phyloP scores from a whole-genome alignment of 2,888 invertebrate genomes.

The Agrochola litura region DNA sequence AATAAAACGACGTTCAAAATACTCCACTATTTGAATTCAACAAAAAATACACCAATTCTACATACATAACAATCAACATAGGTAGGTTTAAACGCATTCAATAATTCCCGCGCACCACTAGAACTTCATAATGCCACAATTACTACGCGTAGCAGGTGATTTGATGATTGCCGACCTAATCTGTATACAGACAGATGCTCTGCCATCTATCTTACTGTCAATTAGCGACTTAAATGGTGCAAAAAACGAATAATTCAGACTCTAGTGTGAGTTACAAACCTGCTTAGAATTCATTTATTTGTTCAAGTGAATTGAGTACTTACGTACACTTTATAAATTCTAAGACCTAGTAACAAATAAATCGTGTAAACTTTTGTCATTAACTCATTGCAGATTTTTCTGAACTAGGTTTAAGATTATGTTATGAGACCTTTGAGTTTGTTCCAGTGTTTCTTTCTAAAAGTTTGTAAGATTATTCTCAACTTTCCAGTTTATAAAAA shows the following conservation, averaged over 20 bases:
- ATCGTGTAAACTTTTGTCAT: too few relatives aligned
- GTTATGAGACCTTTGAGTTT: neutral
- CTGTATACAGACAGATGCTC: constrained; percentile 29
- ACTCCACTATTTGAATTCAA: neutral
- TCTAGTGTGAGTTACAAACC: constrained; percentile 22
- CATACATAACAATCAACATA: neutral
- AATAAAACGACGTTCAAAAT: neutral
- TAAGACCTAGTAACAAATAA: neutral
- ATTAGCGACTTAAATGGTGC: constrained; percentile 31
- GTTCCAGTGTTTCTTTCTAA: neutral
- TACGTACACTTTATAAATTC: too few relatives aligned
- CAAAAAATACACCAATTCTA: neutral
- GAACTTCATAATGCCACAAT: constrained; percentile 30
- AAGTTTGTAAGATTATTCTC: neutral
- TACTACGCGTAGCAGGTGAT: constrained; percentile 22
- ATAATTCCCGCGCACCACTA: neutral
- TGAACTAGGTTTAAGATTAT: too few relatives aligned
- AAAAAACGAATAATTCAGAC: constrained; percentile 27
- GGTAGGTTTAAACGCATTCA: neutral
- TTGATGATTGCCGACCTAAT: constrained; percentile 9
- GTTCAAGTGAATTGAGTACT: neutral
- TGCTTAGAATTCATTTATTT: neutral
- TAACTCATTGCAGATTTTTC: neutral
- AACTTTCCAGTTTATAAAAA: neutral
- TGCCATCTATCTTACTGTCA: constrained; percentile 28